phyloP scores from a whole-genome alignment of 2,797 vertebrate genomes.

The Iguana delicatissima region DNA sequence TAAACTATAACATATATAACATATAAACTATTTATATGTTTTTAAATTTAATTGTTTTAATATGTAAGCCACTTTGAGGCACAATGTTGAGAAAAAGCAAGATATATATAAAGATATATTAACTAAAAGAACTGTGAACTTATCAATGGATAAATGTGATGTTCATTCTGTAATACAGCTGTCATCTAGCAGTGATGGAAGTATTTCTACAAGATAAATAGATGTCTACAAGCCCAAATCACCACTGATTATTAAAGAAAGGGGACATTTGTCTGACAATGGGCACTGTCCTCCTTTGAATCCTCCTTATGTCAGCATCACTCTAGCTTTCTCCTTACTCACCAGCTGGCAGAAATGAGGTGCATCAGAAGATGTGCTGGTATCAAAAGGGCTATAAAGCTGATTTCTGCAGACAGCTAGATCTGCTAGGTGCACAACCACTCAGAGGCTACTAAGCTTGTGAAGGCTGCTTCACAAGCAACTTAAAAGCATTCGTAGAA shows the following conservation, averaged over 20 bases:
- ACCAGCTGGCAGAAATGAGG: no score
- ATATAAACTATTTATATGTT: no score
- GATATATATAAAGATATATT: no score
- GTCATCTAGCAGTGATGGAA: neutral
- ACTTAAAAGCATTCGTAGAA: neutral
- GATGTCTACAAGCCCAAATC: neutral
- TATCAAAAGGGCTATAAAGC: neutral
- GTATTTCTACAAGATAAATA: neutral
- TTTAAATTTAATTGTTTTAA: no score
- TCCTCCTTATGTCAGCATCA: neutral
- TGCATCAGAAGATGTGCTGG: no score
- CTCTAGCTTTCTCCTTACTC: neutral
- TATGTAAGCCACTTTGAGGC: no score
- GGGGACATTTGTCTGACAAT: neutral
- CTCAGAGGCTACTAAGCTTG: neutral
- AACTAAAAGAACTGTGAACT: neutral
- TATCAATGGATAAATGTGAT: neutral
- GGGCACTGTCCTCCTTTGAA: neutral
- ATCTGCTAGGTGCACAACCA: neutral
- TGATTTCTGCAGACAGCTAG: neutral
- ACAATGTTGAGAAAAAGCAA: no score
- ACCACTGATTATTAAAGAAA: neutral
- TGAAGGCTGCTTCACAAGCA: neutral
- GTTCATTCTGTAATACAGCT: neutral
- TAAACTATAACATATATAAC: no score